phyloP scores from a whole-genome alignment of 2,888 invertebrate genomes.

The Leucania comma region DNA sequence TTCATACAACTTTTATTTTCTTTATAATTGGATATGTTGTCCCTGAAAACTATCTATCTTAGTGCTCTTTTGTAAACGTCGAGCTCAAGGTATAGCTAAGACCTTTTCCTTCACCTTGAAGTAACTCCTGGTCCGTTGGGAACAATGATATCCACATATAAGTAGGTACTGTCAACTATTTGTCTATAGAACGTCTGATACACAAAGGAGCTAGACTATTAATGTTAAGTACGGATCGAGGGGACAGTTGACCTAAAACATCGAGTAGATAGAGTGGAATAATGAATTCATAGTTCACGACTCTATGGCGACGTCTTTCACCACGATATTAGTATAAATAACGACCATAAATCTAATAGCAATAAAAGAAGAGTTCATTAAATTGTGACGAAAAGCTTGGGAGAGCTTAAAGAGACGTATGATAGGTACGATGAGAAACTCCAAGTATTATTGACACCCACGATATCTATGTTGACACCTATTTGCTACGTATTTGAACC shows the following conservation, averaged over 20 bases:
- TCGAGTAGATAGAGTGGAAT: slow-evolving; percentile 48
- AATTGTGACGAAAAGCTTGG: neutral
- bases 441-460: slow-evolving; percentile 9
- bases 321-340: slow-evolving; percentile 27
- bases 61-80: neutral
- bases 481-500: slow-evolving; percentile 4
- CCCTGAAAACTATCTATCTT: neutral
- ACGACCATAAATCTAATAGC: slow-evolving; percentile 11
- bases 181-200: slow-evolving; percentile 16
- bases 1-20: neutral
- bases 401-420: neutral
- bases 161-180: neutral
- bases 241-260: slow-evolving; percentile 70
- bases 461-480: no score
- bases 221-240: slow-evolving; percentile 39
- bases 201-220: slow-evolving; percentile 47
- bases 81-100: neutral
- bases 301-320: slow-evolving; percentile 35
- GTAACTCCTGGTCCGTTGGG: neutral
- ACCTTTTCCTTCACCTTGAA: slow-evolving; percentile 14
- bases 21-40: neutral
- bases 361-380: slow-evolving; percentile 22
- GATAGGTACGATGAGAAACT: slow-evolving; percentile 3
- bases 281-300: slow-evolving; percentile 72
- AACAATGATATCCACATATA: neutral